phyloP scores from a whole-genome alignment of 2,113 vertebrate species.

The Phylloscopus trochiloides region DNA sequence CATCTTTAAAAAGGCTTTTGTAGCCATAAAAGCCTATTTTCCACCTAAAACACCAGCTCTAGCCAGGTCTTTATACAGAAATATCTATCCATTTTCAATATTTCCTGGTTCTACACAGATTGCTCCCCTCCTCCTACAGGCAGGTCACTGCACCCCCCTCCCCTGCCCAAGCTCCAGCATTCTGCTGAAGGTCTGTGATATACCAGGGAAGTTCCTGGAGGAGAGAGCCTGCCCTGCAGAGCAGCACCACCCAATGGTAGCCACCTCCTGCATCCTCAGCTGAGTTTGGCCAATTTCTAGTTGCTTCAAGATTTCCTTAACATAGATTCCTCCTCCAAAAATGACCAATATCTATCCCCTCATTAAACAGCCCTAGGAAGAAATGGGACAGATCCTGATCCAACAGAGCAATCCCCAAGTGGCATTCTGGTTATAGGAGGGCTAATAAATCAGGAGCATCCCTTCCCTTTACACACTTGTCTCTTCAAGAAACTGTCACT shows the following conservation, averaged over 20 bases:
- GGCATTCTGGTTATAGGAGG: not conserved
- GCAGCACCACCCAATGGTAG: fast-evolving
- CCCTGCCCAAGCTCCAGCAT: not conserved
- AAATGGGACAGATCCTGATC: not conserved
- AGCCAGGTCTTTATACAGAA: not conserved
- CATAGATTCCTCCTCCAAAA: not conserved
- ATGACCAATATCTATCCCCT: not conserved
- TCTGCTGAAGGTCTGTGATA: not conserved
- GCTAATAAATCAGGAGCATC: not conserved
- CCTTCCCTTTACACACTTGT: not conserved
- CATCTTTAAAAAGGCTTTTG: not conserved
- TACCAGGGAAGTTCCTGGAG: not conserved
- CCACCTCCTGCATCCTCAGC: not conserved
- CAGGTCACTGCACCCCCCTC: not conserved
- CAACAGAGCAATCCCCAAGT: not conserved
- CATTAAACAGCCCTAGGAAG: not conserved
- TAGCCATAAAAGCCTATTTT: not conserved
- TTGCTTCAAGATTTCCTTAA: not conserved
- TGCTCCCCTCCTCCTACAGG: not conserved
- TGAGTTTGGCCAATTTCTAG: not conserved
- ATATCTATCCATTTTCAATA: not conserved
- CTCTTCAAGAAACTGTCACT: not conserved
- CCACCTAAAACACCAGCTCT: not conserved
- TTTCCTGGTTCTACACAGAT: not conserved
- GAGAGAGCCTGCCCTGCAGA: not conserved